These are phyloP conservation scores for Xylocopa sonorina DNA, from an alignment of 1,140 invertebrate genomes.

Conservation along the genomic window DNA sequence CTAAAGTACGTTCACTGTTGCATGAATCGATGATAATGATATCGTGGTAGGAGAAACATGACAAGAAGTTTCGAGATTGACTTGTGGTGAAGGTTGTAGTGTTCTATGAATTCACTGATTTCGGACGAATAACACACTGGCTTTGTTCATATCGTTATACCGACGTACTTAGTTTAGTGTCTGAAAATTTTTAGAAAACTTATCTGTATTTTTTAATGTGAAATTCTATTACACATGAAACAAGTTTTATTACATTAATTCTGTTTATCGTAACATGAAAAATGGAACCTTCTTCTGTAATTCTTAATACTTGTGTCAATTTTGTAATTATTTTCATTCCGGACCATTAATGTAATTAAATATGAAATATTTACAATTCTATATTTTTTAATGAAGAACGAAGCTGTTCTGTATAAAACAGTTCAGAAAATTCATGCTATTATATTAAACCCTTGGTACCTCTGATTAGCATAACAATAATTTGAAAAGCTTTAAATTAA, in stretches of 20 bases:
- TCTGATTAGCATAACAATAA: too few relatives aligned
- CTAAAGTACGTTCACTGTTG: not conserved
- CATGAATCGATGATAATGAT: not conserved
- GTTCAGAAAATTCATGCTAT: too few relatives aligned
- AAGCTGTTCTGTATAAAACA: too few relatives aligned
- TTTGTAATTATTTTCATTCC: too few relatives aligned
- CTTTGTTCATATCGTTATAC: not conserved
- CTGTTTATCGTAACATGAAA: not conserved
- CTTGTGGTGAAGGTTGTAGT: not conserved
- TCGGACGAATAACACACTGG: not conserved
- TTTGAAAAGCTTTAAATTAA: too few relatives aligned
- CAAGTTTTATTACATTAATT: not conserved
- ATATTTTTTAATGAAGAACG: too few relatives aligned
- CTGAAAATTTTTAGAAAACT: not conserved
- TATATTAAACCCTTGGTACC: too few relatives aligned
- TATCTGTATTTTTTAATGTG: not conserved
- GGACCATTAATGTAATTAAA: too few relatives aligned
- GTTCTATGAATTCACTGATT: not conserved
- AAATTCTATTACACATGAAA: not conserved
- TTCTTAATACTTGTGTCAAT: too few relatives aligned
- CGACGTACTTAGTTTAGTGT: not conserved
- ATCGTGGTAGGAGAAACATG: not conserved
- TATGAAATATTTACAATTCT: too few relatives aligned
- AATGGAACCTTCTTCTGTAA: too few relatives aligned
- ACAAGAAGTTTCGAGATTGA: conserved; percentile 20